Evolutionary conservation across 2,888 invertebrate species (phyloP), one percentile per base, ranked within the genome.

Genomic region (Lithophane ornitopus): DNA sequence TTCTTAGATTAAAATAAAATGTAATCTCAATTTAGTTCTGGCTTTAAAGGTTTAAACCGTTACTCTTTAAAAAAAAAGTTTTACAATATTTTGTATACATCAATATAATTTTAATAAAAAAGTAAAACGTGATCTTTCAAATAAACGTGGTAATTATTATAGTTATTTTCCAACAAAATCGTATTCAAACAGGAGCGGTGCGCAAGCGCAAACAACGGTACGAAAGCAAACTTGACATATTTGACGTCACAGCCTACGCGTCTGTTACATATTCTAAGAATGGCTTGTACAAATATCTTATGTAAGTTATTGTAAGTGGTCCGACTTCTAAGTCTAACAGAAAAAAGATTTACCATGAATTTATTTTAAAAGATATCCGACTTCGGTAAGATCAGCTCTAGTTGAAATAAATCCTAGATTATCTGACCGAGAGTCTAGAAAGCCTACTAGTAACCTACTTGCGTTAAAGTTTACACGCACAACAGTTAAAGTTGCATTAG

Each of bases 201-300:
- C 85, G 87, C 87, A 82, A 78, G 84, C 78, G 81, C 87, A 85
- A 88, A 90, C 86, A 88, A 62, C 76, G 69, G 78, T 74, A 78
- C 78, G 61, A 81, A 63, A 78, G 85, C 76, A 90, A 87, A 90
- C 89, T 82, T 70, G 63, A 72, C 78, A 81, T 88, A 76, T 90
- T 89, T 88, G 89, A 90, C 89, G 89, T 90, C 87, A 89, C 75
- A 79, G 80, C 82, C 83, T 82, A 82, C 82, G 70, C 80, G 22
- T 74, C 62, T 66, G 87, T 89, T 80, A 85, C 83, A 83, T 80
- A 82, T 91, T 89, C 90, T 79, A 78, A 87, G 90, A 90, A 90
- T 76, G 73, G 78, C 70, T 76, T 82, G 9, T 66, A 70, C 74
- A 81, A 75, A 85, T 76, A 80, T 56, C 9, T 58, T 78, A 78